Evolutionary conservation across 2,113 vertebrate genomes (phyloP), one percentile per base, ranked within the genome.

Genomic region (Anthoscopus minutus): DNA sequence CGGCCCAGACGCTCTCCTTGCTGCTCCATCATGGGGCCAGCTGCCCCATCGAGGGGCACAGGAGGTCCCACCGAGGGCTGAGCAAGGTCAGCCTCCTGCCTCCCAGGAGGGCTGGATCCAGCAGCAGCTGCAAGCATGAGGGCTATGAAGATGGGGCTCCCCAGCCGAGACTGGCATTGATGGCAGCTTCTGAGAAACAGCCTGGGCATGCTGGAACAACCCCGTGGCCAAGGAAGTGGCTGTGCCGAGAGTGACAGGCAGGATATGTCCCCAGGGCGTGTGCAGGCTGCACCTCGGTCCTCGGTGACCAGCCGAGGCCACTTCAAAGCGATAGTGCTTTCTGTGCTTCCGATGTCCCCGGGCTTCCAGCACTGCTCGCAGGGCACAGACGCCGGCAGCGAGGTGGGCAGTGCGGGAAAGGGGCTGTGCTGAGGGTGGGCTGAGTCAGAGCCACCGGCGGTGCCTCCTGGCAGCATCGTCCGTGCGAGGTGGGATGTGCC

Each of bases 161-260:
- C 15, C 2, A 3, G n/a, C 20, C 5, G 4, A 24, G 31, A 47
- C 4, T 11, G 62, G 82, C 64, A 47, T 78, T 23, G 9, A 5
- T 2, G 6, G 35, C 7, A 50, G 50, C 12, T 42, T 3, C 53
- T 35, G 1, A 5, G 30, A 51, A 28, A 10, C 0, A 28, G 3
- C 27, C 38, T 0, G 7, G 53, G 28, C 57, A 66, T 1, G 5
- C 48, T 27, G 51, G 58, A 62, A 47, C 24, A 28, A 4, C 31
- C 50, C 72, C 12, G 1, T 0, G 47, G 61, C 60, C 56, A 18
- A 53, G 65, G 31, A 44, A 53, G 3, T 0, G 5, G 57, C 67
- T 72, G 17, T 61, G 48, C 54, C 2, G 1, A 33, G 38, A 53
- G 45, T 0, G 31, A 10, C 2, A 6, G 20, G 69, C 88, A 48